phyloP scores from a whole-genome alignment of 2,888 invertebrate genomes.

The Lepidocyrtinus sp. region DNA sequence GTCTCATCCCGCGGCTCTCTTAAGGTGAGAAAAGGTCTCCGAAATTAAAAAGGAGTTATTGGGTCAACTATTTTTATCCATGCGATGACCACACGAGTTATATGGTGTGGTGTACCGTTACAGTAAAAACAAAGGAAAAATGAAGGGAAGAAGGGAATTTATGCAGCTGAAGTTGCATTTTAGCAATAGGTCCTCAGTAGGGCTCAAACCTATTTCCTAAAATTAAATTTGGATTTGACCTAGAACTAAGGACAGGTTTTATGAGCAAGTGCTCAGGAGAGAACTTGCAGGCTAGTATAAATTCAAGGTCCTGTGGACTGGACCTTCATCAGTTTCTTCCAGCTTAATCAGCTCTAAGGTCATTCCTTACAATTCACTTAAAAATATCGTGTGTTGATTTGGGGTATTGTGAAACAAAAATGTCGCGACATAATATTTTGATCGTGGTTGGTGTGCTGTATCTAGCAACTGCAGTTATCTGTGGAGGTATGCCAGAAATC shows the following conservation, averaged over 20 bases:
- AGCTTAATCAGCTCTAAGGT: background rate
- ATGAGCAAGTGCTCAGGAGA: background rate
- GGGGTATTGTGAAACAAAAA: constrained; percentile 1
- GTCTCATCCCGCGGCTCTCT: too few relatives aligned
- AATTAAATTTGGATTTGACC: background rate
- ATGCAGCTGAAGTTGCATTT: background rate
- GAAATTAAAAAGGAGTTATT: background rate
- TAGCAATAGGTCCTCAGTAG: background rate
- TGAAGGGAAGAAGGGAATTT: background rate
- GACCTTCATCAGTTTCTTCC: background rate
- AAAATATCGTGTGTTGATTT: background rate
- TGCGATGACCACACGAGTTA: background rate
- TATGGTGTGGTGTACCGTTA: background rate
- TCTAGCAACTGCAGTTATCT: background rate
- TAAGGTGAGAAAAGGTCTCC: too few relatives aligned
- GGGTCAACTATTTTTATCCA: background rate
- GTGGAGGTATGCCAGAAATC: too few relatives aligned
- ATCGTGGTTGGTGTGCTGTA: background rate
- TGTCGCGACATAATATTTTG: background rate
- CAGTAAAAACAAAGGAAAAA: background rate
- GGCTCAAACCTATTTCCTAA: background rate
- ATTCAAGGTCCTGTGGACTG: background rate
- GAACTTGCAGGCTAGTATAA: background rate
- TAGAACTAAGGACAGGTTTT: background rate
- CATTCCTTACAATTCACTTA: constrained; percentile 6